Percentiles rank a stretch among this genome's conserved stretches.
These are phyloP conservation scores for Poeciliopsis paucimaculata DNA, from an alignment of 2,797 vertebrate genomes.

Conservation along the genomic window DNA sequence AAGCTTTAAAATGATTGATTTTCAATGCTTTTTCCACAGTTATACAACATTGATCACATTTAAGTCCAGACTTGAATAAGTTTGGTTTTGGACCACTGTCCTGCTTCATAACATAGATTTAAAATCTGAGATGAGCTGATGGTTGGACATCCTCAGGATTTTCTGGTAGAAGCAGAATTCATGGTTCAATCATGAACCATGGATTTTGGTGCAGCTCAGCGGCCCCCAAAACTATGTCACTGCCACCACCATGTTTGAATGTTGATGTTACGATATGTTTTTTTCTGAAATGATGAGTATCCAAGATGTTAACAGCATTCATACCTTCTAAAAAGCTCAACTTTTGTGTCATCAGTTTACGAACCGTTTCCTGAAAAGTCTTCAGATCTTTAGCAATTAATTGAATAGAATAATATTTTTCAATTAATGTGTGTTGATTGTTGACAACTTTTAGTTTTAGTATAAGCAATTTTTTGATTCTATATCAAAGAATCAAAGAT, in stretches of 20 bases:
- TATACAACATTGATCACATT: background rate
- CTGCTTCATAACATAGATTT: background rate
- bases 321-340: background rate
- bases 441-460: background rate
- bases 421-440: background rate
- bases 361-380: background rate
- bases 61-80: background rate
- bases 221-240: background rate
- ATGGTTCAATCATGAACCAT: background rate
- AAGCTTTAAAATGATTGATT: background rate
- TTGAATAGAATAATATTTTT: background rate
- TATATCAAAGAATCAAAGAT: background rate
- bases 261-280: background rate
- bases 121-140: background rate
- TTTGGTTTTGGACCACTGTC: background rate
- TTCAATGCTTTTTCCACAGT: background rate
- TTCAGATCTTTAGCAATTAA: background rate
- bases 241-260: background rate
- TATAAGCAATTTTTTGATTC: background rate
- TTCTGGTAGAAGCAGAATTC: background rate
- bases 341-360: background rate
- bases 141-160: background rate
- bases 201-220: background rate
- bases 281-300: background rate
- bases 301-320: background rate